These are phyloP conservation scores for Protodeltote pygarga DNA, from an alignment of 2,888 invertebrate species.

Conservation along the genomic window DNA sequence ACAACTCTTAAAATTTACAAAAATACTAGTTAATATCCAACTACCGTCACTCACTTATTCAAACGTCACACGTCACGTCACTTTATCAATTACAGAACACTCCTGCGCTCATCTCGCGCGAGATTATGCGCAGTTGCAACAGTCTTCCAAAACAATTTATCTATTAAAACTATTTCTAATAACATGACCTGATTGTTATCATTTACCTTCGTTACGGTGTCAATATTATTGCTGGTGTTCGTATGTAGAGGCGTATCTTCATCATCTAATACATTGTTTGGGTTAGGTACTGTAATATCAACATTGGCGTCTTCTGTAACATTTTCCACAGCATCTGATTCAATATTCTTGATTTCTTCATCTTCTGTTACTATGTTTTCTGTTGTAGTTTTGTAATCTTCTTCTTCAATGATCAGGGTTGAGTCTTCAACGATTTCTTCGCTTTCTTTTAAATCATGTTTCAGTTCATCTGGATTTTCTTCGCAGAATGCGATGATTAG, in stretches of 20 bases:
- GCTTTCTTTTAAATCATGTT: slow-evolving; percentile 20
- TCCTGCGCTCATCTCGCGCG: too few species aligned
- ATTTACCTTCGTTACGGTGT: slow-evolving; percentile 42
- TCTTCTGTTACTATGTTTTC: slow-evolving; percentile 8
- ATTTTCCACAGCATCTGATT: slow-evolving; percentile 25
- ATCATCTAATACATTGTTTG: slow-evolving; percentile 60
- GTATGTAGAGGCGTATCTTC: slow-evolving; percentile 38
- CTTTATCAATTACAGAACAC: too few species aligned
- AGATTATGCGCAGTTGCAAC: too few species aligned
- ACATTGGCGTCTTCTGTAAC: slow-evolving; percentile 29
- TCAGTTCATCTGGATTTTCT: slow-evolving; percentile 37
- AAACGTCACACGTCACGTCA: too few species aligned
- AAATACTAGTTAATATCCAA: too few species aligned
- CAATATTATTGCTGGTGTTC: slow-evolving; percentile 45
- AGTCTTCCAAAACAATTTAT: neutral
- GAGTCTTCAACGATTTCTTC: slow-evolving; percentile 28
- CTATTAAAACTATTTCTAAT: neutral
- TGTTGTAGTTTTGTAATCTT: slow-evolving; percentile 35
- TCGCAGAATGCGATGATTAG: slow-evolving; percentile 24
- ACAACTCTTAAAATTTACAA: too few species aligned
- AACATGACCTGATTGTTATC: neutral
- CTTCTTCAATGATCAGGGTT: slow-evolving; percentile 27
- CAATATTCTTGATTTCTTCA: neutral
- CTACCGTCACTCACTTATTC: too few species aligned
- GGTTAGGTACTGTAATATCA: slow-evolving; percentile 40